Base-by-base conservation (phyloP, 2,888 invertebrate genomes). In the Deilephila porcellus region DNA sequence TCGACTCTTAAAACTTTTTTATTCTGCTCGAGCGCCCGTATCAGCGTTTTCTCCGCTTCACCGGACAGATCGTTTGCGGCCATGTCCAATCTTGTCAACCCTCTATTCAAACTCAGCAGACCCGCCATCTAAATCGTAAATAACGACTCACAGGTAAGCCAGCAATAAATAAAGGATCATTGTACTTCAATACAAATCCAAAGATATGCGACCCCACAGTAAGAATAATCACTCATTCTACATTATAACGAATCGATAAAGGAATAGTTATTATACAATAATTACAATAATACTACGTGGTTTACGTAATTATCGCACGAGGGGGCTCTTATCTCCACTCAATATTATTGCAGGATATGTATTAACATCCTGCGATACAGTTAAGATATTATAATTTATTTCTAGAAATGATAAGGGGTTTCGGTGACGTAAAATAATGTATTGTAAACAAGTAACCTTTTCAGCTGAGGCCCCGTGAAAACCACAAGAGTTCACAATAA, bases 41-140 rank as follows among this genome's bases (percentile, higher is more conserved):
- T 86, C n/a, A 95, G 89, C n/a, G 90, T 91, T 74, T 78, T 78
- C 75, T 95, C 95, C 3, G 95, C 95, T 70, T 91, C 95, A 64
- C 96, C 95, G 5, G 95, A 96, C 77, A 96, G 91, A 88, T 95
- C 93, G 84, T 96, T 96, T 74, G 95, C 95, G 73, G 95, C 95
- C 79, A 96, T 92, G 83, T 96, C 96, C 63, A 96, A 85, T 79
- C 91, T 90, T 71, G 91, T 93, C 73, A 96, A 82, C 29, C 95
- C 93, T 32, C 92, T 90, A 81, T 96, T 96, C 60, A 96, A 86
- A 77, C 92, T 89, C 0, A 96, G 86, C 78, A 96, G 92, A 62
- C 95, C 95, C 25, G 94, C 94, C 83, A 95, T 94, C 95, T 95
- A 79, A 78, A 76, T 17, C 52, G 67, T 29, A 67, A 19, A 52